phyloP scores from a whole-genome alignment of 1,140 invertebrate species.

The Zaprionus davidi region DNA sequence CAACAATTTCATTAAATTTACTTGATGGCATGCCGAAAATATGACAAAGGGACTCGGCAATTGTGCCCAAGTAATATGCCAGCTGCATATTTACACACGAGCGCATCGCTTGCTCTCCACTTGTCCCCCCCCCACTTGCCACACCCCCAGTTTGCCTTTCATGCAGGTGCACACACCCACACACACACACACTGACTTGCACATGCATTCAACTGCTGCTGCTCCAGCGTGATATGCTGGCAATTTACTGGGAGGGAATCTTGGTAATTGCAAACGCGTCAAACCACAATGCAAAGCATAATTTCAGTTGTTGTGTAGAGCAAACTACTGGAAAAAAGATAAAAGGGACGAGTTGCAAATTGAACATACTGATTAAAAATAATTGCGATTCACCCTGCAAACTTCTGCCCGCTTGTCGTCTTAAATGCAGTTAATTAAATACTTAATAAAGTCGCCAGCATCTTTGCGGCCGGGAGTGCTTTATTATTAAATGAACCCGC shows the following conservation, averaged over 20 bases:
- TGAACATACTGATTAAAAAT: slow-evolving; percentile 14
- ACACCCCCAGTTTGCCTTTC: background rate
- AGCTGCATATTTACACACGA: slow-evolving; percentile 47
- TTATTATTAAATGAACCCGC: background rate
- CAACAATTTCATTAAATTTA: slow-evolving; percentile 79
- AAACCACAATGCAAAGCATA: slow-evolving; percentile 31
- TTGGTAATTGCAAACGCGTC: slow-evolving; percentile 43
- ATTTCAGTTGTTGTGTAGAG: slow-evolving; percentile 7
- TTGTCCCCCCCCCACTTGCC: background rate
- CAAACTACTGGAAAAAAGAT: background rate
- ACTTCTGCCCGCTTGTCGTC: background rate
- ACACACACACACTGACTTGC: no score
- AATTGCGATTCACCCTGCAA: background rate
- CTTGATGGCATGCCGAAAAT: slow-evolving; percentile 59
- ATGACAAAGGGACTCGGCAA: slow-evolving; percentile 67
- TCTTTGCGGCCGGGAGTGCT: background rate
- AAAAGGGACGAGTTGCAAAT: slow-evolving; percentile 5
- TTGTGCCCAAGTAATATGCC: slow-evolving; percentile 46
- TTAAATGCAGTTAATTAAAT: slow-evolving; percentile 9
- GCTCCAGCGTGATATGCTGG: slow-evolving; percentile 1
- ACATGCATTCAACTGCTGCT: background rate
- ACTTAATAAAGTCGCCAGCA: background rate
- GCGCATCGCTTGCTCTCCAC: slow-evolving; percentile 15
- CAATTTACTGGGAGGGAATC: slow-evolving; percentile 15
- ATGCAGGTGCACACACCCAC: slow-evolving; percentile 1